Conservation (phyloP, 2,797 vertebrate genomes). For the Diplodus sargus region DNA sequence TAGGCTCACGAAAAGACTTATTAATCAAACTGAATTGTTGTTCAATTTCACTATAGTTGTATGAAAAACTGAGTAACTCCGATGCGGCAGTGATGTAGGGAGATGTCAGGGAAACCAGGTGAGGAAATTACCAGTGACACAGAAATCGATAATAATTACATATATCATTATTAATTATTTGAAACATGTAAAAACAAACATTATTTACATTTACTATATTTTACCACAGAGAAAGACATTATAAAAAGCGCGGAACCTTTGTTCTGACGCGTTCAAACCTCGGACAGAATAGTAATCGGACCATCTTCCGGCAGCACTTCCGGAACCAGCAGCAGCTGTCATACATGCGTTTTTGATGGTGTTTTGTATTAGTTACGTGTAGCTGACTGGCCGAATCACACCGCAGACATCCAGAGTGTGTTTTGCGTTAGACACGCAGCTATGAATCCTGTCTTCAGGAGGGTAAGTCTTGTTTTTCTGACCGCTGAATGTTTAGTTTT, state of each 20-base stretch:
- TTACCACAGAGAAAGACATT: background rate
- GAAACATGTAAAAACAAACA: no score
- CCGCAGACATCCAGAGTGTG: fast-evolving
- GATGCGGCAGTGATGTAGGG: no score
- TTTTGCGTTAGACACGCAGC: background rate
- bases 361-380: background rate
- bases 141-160: no score
- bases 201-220: background rate
- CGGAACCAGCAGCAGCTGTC: background rate
- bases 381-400: fast-evolving
- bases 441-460: slow-evolving; percentile 65
- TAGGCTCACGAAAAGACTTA: no score
- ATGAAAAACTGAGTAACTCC: no score
- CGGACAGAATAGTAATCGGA: slow-evolving; percentile 24
- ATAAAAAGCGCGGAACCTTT: slow-evolving; percentile 18
- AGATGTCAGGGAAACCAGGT: no score
- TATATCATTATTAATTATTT: no score
- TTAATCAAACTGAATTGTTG: no score
- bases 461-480: slow-evolving; percentile 49
- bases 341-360: background rate
- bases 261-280: fast-evolving
- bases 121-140: no score
- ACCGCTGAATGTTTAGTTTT: background rate
- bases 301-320: slow-evolving; percentile 5
- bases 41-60: no score